phyloP scores from a whole-genome alignment of 2,797 vertebrate species.

The Vultur gryphus region DNA sequence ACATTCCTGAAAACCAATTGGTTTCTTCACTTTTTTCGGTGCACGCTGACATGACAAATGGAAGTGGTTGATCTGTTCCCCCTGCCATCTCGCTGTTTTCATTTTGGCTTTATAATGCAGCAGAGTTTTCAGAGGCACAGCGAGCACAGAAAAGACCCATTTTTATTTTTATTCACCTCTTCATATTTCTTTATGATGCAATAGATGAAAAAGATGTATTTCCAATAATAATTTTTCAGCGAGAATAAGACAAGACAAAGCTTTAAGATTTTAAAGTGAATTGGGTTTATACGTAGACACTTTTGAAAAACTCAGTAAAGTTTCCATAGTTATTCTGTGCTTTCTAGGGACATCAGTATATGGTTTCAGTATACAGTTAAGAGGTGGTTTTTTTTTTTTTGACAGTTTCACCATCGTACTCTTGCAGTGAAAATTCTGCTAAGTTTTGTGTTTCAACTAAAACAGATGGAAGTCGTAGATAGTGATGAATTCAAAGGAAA shows the following conservation, averaged over 20 bases:
- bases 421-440: not conserved
- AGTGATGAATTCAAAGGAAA: constrained; percentile 41
- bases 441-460: constrained; percentile 21
- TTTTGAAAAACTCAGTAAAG: not conserved
- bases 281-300: not conserved
- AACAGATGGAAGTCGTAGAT: constrained; percentile 44
- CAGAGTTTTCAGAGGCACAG: not conserved
- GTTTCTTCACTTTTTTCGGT: not conserved
- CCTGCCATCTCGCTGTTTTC: not conserved
- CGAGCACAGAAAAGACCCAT: not conserved
- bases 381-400: not conserved
- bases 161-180: not conserved
- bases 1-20: not conserved
- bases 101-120: not conserved
- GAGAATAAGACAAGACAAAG: not conserved
- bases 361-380: not conserved
- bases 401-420: not conserved
- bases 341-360: not conserved
- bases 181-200: not conserved
- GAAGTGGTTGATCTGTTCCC: not conserved
- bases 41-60: not conserved
- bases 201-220: not conserved
- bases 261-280: not conserved
- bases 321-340: not conserved
- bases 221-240: not conserved